Evolutionary conservation across 2,888 invertebrate genomes (phyloP), one percentile per base, ranked within the genome.

Genomic region (Cantharis flavilabris): DNA sequence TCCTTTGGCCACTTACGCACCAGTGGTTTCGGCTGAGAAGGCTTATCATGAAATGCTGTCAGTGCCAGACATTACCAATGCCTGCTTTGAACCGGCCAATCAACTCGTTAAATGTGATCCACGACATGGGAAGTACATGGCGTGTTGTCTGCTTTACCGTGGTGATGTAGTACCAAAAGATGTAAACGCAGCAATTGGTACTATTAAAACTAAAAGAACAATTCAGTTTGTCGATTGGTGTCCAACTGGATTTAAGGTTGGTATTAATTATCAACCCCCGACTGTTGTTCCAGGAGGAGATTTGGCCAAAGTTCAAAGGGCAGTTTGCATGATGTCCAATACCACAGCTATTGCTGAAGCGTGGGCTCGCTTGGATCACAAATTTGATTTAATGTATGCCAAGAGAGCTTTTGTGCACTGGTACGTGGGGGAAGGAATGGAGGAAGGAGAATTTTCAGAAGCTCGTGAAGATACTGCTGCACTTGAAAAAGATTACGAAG

Each of bases 341-440:
- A 49, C 49, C 2, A 49, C 49, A 0, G 49, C 49, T 2, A 74
- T 70, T 62, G 74, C 74, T 0, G 70, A 74, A 74, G 74, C 74
- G 3, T 74, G 74, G 74, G 70, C 91, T 18, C 90, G 92, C 76
- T 88, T 93, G 23, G 92, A 93, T 86, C 91, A 91, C 85, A 94
- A 93, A 86, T 92, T 93, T 83, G 93, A 93, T 84, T 87, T 93
- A 80, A 93, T 93, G 92, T 93, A 92, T 84, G 91, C 92, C 82
- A 93, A 93, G 87, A 88, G 93, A 69, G 93, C 93, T 65, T 93
- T 93, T 84, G 92, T 93, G 72, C 93, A 93, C 84, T 93, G 93
- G 94, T 90, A 89, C 81, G 87, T 88, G 2, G 87, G 88, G n/a
- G 90, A 90, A 83, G 90, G 91, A 26, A 91, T 91, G 87, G 89